Conservation (phyloP, 2,113 vertebrate species). For the Mola mola region DNA sequence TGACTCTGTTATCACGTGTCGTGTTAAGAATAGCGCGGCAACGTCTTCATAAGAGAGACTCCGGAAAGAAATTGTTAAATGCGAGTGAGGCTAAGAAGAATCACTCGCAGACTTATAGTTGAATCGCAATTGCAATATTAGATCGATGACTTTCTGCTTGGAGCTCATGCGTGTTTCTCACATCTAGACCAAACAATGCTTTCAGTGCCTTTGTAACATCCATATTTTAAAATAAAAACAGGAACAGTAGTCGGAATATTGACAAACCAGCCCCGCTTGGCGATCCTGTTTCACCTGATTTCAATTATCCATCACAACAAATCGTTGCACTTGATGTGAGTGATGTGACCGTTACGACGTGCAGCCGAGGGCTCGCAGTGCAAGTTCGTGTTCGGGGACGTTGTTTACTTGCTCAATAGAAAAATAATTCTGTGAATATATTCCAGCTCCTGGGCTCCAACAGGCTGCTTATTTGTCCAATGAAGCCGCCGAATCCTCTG, state of each 20-base stretch:
- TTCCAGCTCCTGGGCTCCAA: slow-evolving; percentile 60
- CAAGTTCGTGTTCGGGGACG: slow-evolving; percentile 50
- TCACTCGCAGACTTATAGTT: neutral
- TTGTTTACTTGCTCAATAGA: slow-evolving; percentile 69
- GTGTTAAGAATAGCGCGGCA: no score
- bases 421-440: slow-evolving; percentile 65
- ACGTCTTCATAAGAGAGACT: no score
- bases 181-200: neutral
- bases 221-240: neutral
- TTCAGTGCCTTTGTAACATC: neutral
- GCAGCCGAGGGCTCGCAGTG: slow-evolving; percentile 34
- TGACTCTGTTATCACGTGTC: no score
- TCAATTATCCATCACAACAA: slow-evolving; percentile 40
- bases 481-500: slow-evolving; percentile 63
- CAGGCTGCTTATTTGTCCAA: slow-evolving; percentile 69
- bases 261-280: neutral
- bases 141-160: neutral
- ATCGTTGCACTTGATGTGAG: slow-evolving; percentile 28
- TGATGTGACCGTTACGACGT: slow-evolving; percentile 49
- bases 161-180: no score
- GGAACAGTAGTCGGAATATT: neutral
- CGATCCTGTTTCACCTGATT: slow-evolving; percentile 28
- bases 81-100: no score
- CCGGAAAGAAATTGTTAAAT: no score
- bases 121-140: neutral